Percentiles rank a stretch among this genome's conserved stretches.
These are phyloP conservation scores for Nematolebias whitei DNA, from an alignment of 2,113 vertebrate genomes.

Conservation along the genomic window DNA sequence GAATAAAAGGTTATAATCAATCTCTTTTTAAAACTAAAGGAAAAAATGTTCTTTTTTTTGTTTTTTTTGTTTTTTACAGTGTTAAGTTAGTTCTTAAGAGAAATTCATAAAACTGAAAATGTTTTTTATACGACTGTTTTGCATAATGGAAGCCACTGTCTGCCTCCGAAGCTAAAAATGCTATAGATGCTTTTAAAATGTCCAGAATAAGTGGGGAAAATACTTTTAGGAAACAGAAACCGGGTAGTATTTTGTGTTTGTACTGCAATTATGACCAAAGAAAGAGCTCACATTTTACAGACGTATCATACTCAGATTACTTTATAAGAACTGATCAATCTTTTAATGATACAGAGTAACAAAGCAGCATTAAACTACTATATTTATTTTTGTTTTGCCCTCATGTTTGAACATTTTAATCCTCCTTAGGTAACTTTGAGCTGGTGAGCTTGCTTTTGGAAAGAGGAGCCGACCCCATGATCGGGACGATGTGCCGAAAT, in stretches of 20 bases:
- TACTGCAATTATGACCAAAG: not conserved
- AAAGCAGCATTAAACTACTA: no score
- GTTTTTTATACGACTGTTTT: not conserved
- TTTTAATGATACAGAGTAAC: no score
- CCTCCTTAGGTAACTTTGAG: conserved; percentile 79
- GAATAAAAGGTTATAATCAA: no score
- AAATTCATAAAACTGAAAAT: no score
- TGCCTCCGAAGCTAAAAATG: not conserved
- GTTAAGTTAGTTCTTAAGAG: no score
- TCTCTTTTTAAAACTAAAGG: no score
- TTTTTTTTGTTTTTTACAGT: no score
- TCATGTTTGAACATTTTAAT: not conserved
- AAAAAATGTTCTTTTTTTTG: no score
- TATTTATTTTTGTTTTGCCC: not conserved
- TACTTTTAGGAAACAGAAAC: not conserved
- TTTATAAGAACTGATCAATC: no score
- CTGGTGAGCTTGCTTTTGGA: conserved; percentile 82
- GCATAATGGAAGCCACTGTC: not conserved
- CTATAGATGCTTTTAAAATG: not conserved
- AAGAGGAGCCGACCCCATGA: conserved; percentile 82
- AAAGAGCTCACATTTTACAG: not conserved
- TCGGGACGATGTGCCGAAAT: conserved; percentile 79
- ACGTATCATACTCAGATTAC: no score
- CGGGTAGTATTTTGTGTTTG: not conserved
- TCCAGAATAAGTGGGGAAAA: not conserved